Evolutionary conservation across 2,113 vertebrate species (phyloP).

Genomic region (Dipodomys ordii): DNA sequence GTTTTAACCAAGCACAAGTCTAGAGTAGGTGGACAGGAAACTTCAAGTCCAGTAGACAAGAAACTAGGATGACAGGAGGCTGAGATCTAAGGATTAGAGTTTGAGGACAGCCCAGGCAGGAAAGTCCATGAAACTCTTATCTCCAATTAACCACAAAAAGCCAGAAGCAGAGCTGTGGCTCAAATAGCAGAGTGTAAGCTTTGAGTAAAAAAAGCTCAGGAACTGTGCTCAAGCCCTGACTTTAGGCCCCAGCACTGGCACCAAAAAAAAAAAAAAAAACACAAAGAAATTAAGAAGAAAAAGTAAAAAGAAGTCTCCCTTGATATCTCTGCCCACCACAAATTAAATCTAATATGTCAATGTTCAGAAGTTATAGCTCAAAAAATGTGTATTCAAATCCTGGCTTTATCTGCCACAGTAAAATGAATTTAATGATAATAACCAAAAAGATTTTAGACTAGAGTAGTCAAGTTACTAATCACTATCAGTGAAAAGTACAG

Average conservation of each 20-base stretch:
- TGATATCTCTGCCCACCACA: not conserved
- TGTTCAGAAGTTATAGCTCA: not conserved
- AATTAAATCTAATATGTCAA: conserved; percentile 28
- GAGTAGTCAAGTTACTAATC: not conserved
- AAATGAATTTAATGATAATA: not conserved
- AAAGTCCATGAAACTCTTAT: too few species aligned
- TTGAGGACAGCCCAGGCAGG: too few species aligned
- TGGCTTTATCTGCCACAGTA: conserved; percentile 16
- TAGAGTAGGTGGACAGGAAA: not conserved
- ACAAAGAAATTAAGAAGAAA: too few species aligned
- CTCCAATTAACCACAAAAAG: too few species aligned
- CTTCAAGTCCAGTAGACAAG: not conserved
- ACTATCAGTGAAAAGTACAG: not conserved
- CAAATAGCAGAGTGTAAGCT: too few species aligned
- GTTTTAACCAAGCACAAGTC: conserved; percentile 22
- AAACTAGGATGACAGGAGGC: not conserved
- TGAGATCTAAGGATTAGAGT: too few species aligned
- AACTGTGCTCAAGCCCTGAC: too few species aligned
- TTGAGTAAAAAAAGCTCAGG: too few species aligned
- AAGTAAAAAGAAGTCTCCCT: too few species aligned
- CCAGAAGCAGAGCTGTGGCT: too few species aligned
- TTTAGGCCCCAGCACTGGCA: too few species aligned
- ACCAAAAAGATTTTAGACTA: not conserved
- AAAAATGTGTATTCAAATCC: conserved; percentile 16
- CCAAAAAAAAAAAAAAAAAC: too few species aligned